Base-by-base conservation (phyloP, 1,140 invertebrate genomes). In the Aethina tumida region DNA sequence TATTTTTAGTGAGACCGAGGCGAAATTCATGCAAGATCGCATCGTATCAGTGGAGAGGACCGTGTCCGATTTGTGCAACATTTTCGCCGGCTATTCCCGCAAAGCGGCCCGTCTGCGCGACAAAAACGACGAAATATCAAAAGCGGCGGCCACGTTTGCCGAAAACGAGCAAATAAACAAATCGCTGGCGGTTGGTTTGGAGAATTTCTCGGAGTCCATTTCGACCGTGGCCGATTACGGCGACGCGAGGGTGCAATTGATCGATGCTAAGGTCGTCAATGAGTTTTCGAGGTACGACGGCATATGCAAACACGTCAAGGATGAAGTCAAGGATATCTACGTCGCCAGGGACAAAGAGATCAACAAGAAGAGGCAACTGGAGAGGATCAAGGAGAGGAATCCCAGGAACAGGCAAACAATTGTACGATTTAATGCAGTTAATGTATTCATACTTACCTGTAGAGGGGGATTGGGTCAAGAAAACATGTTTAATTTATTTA, bases 21-120 rank as follows among this genome's bases (percentile, higher is more conserved):
- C 74, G 5, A 79, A 75, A 59, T 79, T 83, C 47, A 77, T 83
- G 27, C 77, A 81, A 52, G 77, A 82, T 31, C 68, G 80, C 27
- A 79, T 84, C 32, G 67, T 70, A 19, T 63, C 59, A 9, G 74
- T 77, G 1, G 81, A 84, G 53, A 76, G 74, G 43, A 69, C 80
- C 59, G 69, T 83, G 42, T 71, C 75, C 8, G 77, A 81, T 50
- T 60, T 83, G 29, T 81, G 77, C 51, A 66, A 69, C 4, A 65
- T 66, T 10, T 81, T 84, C 50, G 73, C 73, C 1, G 67, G 72
- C 31, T 79, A 75, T 41, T 69, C 76, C 1, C 66, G 77, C 36
- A 83, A 82, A 69, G 70, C 73, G 34, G 80, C 79, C 21, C 74
- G 78, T 56, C 58, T 81, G 29, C 67, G 80, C 9, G 79, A 83